Percentiles rank a stretch among this genome's conserved stretches.
These are phyloP conservation scores for Blennius ocellaris DNA, from an alignment of 2,113 vertebrate genomes.

Conservation along the genomic window DNA sequence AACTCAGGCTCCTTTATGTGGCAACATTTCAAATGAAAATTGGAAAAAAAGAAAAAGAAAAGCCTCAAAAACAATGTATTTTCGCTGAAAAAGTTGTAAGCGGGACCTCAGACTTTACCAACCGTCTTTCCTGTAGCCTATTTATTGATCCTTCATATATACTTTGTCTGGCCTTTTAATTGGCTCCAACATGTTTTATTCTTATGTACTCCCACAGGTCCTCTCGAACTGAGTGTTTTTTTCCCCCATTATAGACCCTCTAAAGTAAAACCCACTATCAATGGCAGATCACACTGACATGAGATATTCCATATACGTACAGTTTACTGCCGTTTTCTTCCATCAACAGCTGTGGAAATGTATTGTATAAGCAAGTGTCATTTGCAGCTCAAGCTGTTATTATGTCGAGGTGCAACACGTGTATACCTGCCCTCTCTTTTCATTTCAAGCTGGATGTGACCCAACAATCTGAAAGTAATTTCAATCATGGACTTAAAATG, in stretches of 20 bases:
- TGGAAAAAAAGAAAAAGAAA: too few relatives aligned
- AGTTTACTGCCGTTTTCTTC: not conserved
- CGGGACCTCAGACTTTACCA: too few relatives aligned
- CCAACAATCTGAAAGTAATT: constrained; percentile 15
- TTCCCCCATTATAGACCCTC: constrained; percentile 5
- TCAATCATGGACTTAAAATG: constrained; percentile 36
- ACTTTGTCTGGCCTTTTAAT: not conserved
- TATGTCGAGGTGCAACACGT: not conserved
- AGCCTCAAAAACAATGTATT: too few relatives aligned
- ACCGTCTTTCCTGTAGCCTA: too few relatives aligned
- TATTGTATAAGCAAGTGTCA: constrained; percentile 31
- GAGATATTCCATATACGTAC: constrained; percentile 8
- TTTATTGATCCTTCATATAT: too few relatives aligned
- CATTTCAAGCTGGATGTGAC: constrained; percentile 1
- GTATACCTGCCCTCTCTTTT: not conserved
- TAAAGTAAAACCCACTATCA: not conserved
- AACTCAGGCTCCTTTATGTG: too few relatives aligned
- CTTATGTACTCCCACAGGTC: constrained; percentile 10
- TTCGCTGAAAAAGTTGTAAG: too few relatives aligned
- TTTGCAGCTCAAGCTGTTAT: constrained; percentile 4
- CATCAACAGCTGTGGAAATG: constrained; percentile 9
- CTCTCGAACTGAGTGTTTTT: constrained; percentile 2
- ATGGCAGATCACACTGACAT: constrained; percentile 1
- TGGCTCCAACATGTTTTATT: too few relatives aligned
- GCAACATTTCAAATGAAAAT: too few relatives aligned